Conservation (phyloP, 2,113 vertebrate species). For the Emydocephalus ijimae region DNA sequence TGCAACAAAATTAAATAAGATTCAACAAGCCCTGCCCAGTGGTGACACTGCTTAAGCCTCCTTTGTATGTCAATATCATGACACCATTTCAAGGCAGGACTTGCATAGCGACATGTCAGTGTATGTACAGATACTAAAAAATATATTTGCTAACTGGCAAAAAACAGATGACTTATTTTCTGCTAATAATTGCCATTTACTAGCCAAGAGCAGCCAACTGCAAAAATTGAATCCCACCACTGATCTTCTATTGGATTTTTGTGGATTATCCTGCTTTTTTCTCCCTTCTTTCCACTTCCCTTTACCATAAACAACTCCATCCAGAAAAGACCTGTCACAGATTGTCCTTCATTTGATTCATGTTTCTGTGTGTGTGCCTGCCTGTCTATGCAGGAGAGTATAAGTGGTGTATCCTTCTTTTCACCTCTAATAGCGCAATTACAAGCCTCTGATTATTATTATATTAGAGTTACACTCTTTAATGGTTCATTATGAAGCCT, state of each 20-base stretch:
- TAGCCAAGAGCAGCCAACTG: background rate
- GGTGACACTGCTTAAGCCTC: background rate
- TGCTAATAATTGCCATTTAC: background rate
- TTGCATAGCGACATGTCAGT: background rate
- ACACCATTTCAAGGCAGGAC: background rate
- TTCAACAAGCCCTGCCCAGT: background rate
- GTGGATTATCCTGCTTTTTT: background rate
- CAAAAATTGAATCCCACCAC: too few species aligned
- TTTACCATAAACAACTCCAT: background rate
- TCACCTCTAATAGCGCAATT: constrained; percentile 2
- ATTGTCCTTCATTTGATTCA: background rate
- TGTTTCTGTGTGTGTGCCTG: background rate
- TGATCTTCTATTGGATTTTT: background rate
- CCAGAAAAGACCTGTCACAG: background rate
- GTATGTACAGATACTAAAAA: background rate
- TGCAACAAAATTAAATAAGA: background rate
- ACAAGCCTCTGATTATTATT: background rate
- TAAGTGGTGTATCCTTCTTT: background rate
- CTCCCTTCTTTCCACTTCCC: background rate
- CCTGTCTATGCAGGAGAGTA: background rate
- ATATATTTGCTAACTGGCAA: background rate
- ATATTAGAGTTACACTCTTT: background rate
- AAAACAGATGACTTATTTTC: background rate
- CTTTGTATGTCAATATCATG: background rate
- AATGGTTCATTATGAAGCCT: constrained; percentile 15